Percentiles rank a stretch among this genome's conserved stretches.
phyloP scores from a whole-genome alignment of 1,140 invertebrate genomes.

The Papilio helenus region DNA sequence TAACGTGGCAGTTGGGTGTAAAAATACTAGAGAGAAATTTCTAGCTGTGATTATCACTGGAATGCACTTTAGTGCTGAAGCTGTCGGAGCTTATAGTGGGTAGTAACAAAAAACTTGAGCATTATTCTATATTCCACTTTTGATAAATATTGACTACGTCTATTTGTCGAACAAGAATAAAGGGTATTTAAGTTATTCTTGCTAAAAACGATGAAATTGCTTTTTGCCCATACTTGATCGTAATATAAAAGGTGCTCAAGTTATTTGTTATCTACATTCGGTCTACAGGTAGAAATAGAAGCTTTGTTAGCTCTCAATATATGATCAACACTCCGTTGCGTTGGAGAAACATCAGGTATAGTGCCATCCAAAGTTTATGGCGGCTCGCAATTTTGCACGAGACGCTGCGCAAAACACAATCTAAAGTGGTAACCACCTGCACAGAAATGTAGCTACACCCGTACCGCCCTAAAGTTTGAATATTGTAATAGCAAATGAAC shows the following conservation, averaged over 20 bases:
- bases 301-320: constrained; percentile 44
- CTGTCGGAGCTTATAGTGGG: constrained; percentile 54
- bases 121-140: not conserved
- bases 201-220: not conserved
- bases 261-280: constrained; percentile 9
- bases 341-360: constrained; percentile 2
- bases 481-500: not conserved
- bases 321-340: not conserved
- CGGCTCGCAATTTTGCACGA: not conserved
- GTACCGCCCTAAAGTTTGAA: not conserved
- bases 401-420: no score
- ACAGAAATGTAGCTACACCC: not conserved
- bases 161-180: not conserved
- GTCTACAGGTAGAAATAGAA: constrained; percentile 53
- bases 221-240: not conserved
- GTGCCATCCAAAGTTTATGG: not conserved
- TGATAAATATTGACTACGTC: not conserved
- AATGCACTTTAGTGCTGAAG: constrained; percentile 75
- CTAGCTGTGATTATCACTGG: constrained; percentile 77
- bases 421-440: not conserved
- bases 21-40: constrained; percentile 71
- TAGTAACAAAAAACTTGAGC: constrained; percentile 18
- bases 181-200: not conserved
- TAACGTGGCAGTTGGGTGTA: constrained; percentile 61
- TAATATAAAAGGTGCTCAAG: not conserved